Percentiles rank a stretch among this genome's conserved stretches.
Evolutionary conservation across 2,888 invertebrate species (phyloP).

Genomic region (Hoplodrina blanda): DNA sequence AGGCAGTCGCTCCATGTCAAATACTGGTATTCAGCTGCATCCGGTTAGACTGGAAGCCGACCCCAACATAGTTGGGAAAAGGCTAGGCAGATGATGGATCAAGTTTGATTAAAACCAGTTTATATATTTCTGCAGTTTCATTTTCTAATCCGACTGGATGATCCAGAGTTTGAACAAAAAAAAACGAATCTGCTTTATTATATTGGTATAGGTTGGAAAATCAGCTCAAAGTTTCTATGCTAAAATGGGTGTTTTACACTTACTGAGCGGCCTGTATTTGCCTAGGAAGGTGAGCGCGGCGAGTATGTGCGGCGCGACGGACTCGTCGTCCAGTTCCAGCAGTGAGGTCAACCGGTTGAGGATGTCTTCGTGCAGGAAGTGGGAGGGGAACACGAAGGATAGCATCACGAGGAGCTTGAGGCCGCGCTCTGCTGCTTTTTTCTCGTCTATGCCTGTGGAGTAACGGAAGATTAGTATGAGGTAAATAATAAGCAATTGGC

Average conservation of each 20-base stretch:
- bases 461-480: neutral
- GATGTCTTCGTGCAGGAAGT: slow-evolving; percentile 97
- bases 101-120: too few species aligned
- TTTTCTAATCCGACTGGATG: too few species aligned
- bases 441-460: slow-evolving; percentile 93
- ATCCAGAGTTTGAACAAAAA: too few species aligned
- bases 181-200: too few species aligned
- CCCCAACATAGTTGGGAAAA: too few species aligned
- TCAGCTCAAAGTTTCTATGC: too few species aligned
- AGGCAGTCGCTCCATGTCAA: too few species aligned
- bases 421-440: slow-evolving; percentile 96
- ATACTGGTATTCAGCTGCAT: too few species aligned
- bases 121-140: too few species aligned
- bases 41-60: too few species aligned
- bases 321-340: slow-evolving; percentile 95
- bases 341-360: slow-evolving; percentile 94
- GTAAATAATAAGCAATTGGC: neutral
- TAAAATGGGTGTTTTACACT: slow-evolving; percentile 71
- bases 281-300: slow-evolving; percentile 96
- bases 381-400: slow-evolving; percentile 97
- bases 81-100: too few species aligned
- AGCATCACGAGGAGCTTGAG: slow-evolving; percentile 96
- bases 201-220: too few species aligned
- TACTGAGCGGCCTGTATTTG: slow-evolving; percentile 95
- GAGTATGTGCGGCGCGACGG: slow-evolving; percentile 95